Conservation (phyloP, 2,888 invertebrate genomes). For the Gari tellinella region DNA sequence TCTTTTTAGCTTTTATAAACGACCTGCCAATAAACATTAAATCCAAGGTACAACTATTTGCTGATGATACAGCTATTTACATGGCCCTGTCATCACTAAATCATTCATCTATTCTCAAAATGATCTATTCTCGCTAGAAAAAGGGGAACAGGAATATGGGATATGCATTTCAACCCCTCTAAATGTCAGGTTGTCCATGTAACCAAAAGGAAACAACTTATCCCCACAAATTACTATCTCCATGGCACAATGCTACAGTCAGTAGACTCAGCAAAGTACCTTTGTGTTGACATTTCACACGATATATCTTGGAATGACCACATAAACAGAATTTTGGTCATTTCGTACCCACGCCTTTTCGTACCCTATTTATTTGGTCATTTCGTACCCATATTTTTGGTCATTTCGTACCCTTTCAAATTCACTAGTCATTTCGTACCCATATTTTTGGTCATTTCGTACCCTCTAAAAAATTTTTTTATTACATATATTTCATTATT, state of each 20-base stretch:
- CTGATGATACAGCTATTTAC: slow-evolving; percentile 11
- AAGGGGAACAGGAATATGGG: slow-evolving; percentile 11
- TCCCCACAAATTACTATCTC: no score
- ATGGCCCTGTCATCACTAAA: not conserved
- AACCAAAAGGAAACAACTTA: slow-evolving; percentile 6
- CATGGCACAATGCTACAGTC: slow-evolving; percentile 8
- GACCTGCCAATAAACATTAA: not conserved
- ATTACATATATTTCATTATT: no score
- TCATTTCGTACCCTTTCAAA: no score
- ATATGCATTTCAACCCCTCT: slow-evolving; percentile 12
- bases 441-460: no score
- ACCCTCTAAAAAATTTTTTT: no score
- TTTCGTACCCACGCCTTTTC: no score
- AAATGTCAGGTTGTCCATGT: slow-evolving; percentile 12
- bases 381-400: no score
- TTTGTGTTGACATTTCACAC: not conserved
- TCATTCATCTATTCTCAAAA: slow-evolving; percentile 3
- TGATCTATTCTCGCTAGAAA: slow-evolving; percentile 5
- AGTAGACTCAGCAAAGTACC: slow-evolving; percentile 11
- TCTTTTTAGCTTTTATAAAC: no score
- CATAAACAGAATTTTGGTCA: no score
- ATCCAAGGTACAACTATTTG: slow-evolving; percentile 10
- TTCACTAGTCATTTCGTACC: no score
- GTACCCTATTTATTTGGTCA: no score
- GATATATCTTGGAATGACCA: slow-evolving; percentile 11